Conservation (phyloP, 1,140 invertebrate genomes). For the Drosophila melanogaster region Release_6_plus_ISO1_MT NT_037436.4:4663501-4664000, state of each 20-base stretch:
- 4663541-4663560: conserved; percentile 33
- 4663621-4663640: conserved; percentile 13
- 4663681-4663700: conserved; percentile 38
- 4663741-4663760: conserved; percentile 74
- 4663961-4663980: too few relatives aligned
- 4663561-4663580: conserved; percentile 13
- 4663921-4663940: conserved; percentile 1
- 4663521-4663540: conserved; percentile 38
- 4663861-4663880: conserved; percentile 25
- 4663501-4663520: conserved; percentile 43
- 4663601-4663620: conserved; percentile 10
- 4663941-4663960: not conserved
- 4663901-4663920: conserved; percentile 16
- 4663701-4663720: conserved; percentile 22
- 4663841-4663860: conserved; percentile 25
- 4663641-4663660: conserved; percentile 2
- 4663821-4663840: conserved; percentile 13
- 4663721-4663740: not conserved
- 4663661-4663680: conserved; percentile 1
- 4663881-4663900: conserved; percentile 63
- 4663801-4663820: conserved; percentile 47
- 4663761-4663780: conserved; percentile 41
- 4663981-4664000: too few relatives aligned
- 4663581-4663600: not conserved
- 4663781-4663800: conserved; percentile 33